Conservation (phyloP, 2,113 vertebrate species). For the Cricetomys ansorgei region DNA sequence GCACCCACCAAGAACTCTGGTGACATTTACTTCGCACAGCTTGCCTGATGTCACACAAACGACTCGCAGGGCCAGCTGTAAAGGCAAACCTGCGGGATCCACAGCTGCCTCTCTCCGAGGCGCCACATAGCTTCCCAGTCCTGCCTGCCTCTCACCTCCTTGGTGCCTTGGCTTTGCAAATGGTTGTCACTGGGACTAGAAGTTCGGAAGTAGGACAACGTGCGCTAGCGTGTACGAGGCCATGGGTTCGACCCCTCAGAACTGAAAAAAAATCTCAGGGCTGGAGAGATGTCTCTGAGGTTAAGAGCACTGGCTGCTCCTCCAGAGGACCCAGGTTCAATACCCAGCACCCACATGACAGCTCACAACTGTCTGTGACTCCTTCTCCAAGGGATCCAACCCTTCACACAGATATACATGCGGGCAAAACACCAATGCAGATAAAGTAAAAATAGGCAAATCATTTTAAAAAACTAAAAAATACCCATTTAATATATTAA, state of each 20-base stretch:
- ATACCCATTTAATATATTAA: neutral
- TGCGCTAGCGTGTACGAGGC: neutral
- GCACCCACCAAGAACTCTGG: neutral
- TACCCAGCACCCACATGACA: too few species aligned
- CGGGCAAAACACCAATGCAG: too few species aligned
- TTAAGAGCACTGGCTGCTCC: too few species aligned
- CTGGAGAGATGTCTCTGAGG: too few species aligned
- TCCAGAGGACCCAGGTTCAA: too few species aligned
- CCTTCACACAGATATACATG: too few species aligned
- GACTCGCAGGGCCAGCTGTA: neutral
- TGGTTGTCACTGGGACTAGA: neutral
- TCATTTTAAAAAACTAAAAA: slow-evolving; percentile 25
- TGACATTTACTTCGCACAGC: neutral
- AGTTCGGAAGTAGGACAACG: neutral
- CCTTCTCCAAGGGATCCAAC: too few species aligned
- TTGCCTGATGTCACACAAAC: neutral
- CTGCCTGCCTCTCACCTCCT: slow-evolving; percentile 1
- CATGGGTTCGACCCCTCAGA: neutral
- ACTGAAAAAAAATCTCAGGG: neutral
- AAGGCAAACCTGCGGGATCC: neutral
- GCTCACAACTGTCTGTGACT: too few species aligned
- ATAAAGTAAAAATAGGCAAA: too few species aligned
- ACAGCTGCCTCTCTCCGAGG: neutral
- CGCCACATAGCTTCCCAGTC: neutral
- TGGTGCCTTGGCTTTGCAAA: neutral